These are phyloP conservation scores for Cremastobaeus sp. DNA, from an alignment of 2,888 invertebrate species.

Conservation along the genomic window DNA sequence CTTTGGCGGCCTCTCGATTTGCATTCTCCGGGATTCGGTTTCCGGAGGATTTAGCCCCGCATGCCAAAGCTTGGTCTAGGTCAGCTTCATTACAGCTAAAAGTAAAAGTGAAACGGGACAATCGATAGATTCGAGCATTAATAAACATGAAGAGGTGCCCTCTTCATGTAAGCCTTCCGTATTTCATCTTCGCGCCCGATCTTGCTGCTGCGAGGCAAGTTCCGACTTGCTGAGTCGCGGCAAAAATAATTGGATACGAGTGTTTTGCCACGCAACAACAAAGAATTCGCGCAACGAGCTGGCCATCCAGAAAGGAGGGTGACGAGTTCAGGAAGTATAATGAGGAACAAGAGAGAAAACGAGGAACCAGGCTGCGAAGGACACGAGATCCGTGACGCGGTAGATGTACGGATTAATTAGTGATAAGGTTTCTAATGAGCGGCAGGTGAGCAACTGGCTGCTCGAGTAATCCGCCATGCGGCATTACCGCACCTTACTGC, in stretches of 20 bases:
- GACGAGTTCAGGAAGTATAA: slow-evolving; percentile 73
- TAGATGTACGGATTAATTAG: slow-evolving; percentile 77
- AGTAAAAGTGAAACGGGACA: slow-evolving; percentile 71
- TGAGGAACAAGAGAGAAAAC: slow-evolving; percentile 61
- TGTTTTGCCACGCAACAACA: slow-evolving; percentile 18
- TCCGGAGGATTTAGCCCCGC: slow-evolving; percentile 22
- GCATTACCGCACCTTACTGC: slow-evolving; percentile 55
- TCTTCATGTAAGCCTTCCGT: slow-evolving; percentile 43
- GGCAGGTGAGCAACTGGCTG: slow-evolving; percentile 75
- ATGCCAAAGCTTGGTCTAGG: slow-evolving; percentile 68
- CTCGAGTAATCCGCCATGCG: slow-evolving; percentile 59
- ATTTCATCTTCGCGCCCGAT: slow-evolving; percentile 25
- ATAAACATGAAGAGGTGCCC: slow-evolving; percentile 73
- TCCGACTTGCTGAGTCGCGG: slow-evolving; percentile 2
- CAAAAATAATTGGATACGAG: slow-evolving; percentile 41
- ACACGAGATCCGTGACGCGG: slow-evolving; percentile 77
- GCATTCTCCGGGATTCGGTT: slow-evolving; percentile 29
- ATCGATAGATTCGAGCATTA: slow-evolving; percentile 73
- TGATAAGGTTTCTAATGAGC: slow-evolving; percentile 78
- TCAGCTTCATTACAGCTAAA: slow-evolving; percentile 73
- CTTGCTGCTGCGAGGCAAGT: slow-evolving; percentile 24
- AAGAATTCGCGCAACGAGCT: slow-evolving; percentile 45
- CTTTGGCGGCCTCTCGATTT: slow-evolving; percentile 39
- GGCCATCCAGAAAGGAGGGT: slow-evolving; percentile 64
- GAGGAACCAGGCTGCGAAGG: slow-evolving; percentile 69